Percentiles rank a stretch among this genome's conserved stretches.
Evolutionary conservation across 2,888 invertebrate genomes (phyloP).

Genomic region (Pachliopta kotzebuea): DNA sequence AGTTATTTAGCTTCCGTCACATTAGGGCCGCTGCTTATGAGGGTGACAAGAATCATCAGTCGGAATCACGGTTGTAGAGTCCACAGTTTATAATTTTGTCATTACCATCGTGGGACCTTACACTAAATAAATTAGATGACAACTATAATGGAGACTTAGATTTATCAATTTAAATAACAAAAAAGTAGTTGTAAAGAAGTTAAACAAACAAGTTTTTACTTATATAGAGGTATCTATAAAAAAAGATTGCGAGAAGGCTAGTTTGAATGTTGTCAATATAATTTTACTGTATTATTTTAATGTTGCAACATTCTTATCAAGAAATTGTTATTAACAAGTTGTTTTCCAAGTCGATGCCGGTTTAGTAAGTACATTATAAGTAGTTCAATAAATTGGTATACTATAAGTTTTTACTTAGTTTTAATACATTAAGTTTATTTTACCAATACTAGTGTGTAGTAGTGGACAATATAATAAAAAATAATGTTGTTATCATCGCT

Average conservation of each 20-base stretch:
- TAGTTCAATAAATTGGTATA: too few species aligned
- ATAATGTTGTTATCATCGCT: too few species aligned
- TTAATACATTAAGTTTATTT: too few species aligned
- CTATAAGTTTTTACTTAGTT: too few species aligned
- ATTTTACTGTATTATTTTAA: background rate
- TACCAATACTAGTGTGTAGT: too few species aligned
- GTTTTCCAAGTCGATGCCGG: too few species aligned
- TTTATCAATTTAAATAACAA: background rate
- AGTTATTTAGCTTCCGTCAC: slow-evolving; percentile 59
- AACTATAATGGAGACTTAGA: background rate
- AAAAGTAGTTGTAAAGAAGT: background rate
- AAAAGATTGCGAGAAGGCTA: background rate
- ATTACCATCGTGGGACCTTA: slow-evolving; percentile 18
- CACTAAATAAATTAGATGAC: background rate
- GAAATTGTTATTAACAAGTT: background rate
- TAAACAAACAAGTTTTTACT: background rate
- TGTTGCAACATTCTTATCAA: background rate
- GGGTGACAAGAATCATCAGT: slow-evolving; percentile 55
- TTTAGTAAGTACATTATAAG: background rate
- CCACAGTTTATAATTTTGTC: slow-evolving; percentile 30
- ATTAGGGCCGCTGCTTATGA: slow-evolving; percentile 40
- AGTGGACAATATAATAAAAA: too few species aligned
- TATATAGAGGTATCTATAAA: background rate
- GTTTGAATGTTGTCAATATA: background rate
- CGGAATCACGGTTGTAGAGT: slow-evolving; percentile 35